These are phyloP conservation scores for Corvus cornix DNA, from an alignment of 2,113 vertebrate genomes.

Conservation along the genomic window DNA sequence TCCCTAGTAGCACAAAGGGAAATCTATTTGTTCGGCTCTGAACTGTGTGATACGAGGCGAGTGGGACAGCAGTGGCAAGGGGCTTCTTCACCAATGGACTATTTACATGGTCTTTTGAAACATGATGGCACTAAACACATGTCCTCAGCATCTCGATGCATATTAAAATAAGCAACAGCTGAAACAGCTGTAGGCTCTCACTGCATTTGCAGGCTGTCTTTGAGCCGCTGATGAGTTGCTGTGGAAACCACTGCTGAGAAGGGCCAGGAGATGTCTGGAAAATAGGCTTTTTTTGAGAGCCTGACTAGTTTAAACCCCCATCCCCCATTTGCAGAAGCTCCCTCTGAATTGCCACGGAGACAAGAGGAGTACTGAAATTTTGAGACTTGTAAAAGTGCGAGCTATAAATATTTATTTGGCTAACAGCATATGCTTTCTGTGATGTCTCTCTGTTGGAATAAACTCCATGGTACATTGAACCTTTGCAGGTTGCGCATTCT, in stretches of 20 bases:
- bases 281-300: background rate
- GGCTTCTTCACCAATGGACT: background rate
- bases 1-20: background rate
- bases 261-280: background rate
- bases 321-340: background rate
- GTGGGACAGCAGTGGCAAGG: background rate
- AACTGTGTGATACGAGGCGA: background rate
- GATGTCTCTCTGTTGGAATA: background rate
- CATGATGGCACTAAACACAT: background rate
- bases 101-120: background rate
- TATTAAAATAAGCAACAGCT: background rate
- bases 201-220: background rate
- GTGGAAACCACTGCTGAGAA: conserved; percentile 1
- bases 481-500: background rate
- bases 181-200: background rate
- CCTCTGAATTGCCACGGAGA: conserved; percentile 51
- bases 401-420: conserved; percentile 3
- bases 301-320: background rate
- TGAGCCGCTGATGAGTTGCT: background rate
- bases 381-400: background rate
- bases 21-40: background rate
- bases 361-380: conserved; percentile 3
- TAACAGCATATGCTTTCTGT: background rate
- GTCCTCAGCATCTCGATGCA: background rate
- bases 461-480: background rate